A percentile compares a stretch with the other conserved stretches of the same genome.
These are phyloP conservation scores for Cettia cetti DNA, from an alignment of 2,113 vertebrate genomes.

Conservation along the genomic window DNA sequence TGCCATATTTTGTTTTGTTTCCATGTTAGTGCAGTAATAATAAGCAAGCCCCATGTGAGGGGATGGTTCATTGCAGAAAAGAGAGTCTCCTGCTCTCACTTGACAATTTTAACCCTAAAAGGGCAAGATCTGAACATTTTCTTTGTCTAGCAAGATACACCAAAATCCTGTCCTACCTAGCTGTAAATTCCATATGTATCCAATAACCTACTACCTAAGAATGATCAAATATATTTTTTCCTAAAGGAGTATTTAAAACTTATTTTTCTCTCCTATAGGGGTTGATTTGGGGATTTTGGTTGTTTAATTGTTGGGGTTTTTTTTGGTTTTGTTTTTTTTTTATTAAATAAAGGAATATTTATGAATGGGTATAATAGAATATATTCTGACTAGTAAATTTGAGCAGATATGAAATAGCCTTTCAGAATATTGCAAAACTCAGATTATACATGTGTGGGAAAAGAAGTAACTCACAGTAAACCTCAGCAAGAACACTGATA, in stretches of 20 bases:
- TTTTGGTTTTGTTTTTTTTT: background rate
- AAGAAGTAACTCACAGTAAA: background rate
- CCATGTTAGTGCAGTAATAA: background rate
- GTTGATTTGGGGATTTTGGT: background rate
- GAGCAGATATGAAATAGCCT: background rate
- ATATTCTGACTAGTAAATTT: background rate
- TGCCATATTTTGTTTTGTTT: background rate
- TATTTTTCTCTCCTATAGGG: background rate
- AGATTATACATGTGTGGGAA: background rate
- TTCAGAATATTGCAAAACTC: background rate
- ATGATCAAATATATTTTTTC: background rate
- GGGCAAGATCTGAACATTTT: background rate
- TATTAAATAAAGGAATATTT: background rate
- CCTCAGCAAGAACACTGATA: background rate
- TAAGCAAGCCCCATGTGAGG: background rate
- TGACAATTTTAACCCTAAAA: background rate
- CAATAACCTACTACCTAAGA: background rate
- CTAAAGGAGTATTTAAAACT: background rate
- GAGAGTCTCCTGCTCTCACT: background rate
- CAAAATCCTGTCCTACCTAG: background rate
- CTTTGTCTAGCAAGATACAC: background rate
- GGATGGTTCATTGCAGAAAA: background rate
- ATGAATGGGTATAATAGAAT: background rate
- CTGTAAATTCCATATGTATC: background rate
- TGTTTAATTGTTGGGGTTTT: background rate